These are phyloP conservation scores for Leptoteleia sp. DNA, from an alignment of 1,140 invertebrate species.

Conservation along the genomic window DNA sequence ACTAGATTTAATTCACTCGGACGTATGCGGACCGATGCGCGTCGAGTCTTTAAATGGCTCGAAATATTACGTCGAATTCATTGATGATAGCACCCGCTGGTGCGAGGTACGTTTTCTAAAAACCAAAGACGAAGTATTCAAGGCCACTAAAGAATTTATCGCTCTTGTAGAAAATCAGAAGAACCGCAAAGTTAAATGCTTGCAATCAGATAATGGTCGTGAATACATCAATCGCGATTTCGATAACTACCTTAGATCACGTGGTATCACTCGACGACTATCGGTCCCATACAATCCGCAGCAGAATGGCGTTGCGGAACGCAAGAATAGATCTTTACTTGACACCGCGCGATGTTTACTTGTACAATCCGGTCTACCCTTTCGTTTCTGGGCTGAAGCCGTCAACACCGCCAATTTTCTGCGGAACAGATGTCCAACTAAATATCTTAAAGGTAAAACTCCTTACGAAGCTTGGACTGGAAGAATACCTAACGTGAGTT, in stretches of 20 bases:
- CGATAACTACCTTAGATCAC: slow-evolving; percentile 65
- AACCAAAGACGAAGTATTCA: background rate
- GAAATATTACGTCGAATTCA: slow-evolving; percentile 7
- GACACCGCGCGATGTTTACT: slow-evolving; percentile 77
- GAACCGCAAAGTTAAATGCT: background rate
- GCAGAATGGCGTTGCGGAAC: slow-evolving; percentile 74
- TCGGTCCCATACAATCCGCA: slow-evolving; percentile 71
- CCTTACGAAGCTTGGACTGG: no score
- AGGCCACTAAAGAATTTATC: slow-evolving; percentile 13
- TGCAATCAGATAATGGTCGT: slow-evolving; percentile 30
- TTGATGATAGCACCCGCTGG: slow-evolving; percentile 7
- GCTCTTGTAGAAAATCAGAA: slow-evolving; percentile 4
- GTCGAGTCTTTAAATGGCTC: background rate
- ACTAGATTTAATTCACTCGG: background rate
- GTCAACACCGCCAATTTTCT: no score
- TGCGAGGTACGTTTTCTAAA: slow-evolving; percentile 3
- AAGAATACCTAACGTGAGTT: no score
- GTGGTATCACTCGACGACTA: slow-evolving; percentile 69
- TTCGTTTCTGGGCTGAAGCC: no score
- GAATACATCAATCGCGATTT: slow-evolving; percentile 49
- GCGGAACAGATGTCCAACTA: no score
- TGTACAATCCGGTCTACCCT: background rate
- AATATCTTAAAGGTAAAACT: no score
- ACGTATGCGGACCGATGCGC: slow-evolving; percentile 4
- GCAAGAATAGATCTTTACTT: slow-evolving; percentile 74